Percentiles rank a stretch among this genome's conserved stretches.
Conservation (phyloP, 2,888 invertebrate species). For the Drosophila helvetica region DNA sequence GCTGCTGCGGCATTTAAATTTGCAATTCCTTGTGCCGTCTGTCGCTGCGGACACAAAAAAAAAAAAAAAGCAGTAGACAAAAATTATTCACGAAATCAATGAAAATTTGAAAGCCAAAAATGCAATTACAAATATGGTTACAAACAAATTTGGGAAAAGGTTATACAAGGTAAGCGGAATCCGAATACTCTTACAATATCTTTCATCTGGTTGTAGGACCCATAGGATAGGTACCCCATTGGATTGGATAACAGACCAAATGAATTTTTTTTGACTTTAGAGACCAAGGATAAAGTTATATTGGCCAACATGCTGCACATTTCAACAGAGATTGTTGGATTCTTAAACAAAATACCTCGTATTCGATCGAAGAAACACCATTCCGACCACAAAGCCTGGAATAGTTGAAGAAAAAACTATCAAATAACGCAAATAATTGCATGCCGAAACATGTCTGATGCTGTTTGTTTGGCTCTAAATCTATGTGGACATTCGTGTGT, state of each 20-base stretch:
- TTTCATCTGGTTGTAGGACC: too few species aligned
- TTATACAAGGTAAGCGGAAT: neutral
- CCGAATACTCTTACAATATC: neutral
- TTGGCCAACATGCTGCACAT: too few species aligned
- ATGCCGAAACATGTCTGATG: conserved; percentile 33
- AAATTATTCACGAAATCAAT: conserved; percentile 29
- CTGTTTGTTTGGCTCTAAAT: too few species aligned
- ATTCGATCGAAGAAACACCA: neutral
- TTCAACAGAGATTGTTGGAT: too few species aligned
- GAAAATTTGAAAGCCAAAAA: conserved; percentile 36
- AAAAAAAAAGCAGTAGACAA: neutral
- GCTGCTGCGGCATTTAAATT: conserved; percentile 47
- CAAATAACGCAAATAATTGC: conserved; percentile 32
- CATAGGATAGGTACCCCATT: too few species aligned
- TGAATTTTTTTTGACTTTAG: too few species aligned
- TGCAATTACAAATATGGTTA: conserved; percentile 18
- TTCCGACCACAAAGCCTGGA: neutral
- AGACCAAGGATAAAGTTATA: too few species aligned
- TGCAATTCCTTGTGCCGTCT: conserved; percentile 30
- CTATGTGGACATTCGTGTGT: too few species aligned
- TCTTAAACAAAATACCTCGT: too few species aligned
- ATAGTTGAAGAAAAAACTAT: conserved; percentile 1
- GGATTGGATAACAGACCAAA: too few species aligned
- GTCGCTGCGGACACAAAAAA: neutral
- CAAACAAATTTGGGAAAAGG: neutral